phyloP scores from a whole-genome alignment of 2,113 vertebrate genomes.

The Cyanoderma ruficeps region DNA sequence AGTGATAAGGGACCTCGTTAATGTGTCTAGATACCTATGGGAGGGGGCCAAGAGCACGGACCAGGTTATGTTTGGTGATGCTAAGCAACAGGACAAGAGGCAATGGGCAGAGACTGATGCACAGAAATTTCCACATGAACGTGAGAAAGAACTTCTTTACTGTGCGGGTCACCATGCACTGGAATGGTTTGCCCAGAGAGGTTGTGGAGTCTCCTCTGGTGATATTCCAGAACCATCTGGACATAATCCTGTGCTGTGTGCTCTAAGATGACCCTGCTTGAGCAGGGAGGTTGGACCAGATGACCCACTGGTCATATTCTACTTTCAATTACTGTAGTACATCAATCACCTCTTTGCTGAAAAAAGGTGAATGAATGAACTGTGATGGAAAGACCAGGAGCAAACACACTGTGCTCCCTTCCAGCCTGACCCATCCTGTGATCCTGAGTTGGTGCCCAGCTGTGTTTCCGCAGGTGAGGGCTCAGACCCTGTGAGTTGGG shows the following conservation, averaged over 20 bases:
- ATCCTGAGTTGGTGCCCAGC: not conserved
- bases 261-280: not conserved
- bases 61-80: not conserved
- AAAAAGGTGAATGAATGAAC: not conserved
- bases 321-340: not conserved
- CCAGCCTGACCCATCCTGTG: not conserved
- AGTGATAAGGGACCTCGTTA: not conserved
- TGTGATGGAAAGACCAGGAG: not conserved
- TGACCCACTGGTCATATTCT: not conserved
- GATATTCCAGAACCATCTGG: not conserved
- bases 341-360: not conserved
- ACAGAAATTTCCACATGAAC: too few relatives aligned
- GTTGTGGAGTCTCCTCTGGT: not conserved
- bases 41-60: not conserved
- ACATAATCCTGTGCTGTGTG: fast-evolving
- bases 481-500: fast-evolving
- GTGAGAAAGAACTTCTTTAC: not conserved
- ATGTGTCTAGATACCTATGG: fast-evolving
- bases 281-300: not conserved
- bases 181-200: not conserved
- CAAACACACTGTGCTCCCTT: not conserved
- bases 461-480: not conserved
- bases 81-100: too few relatives aligned
- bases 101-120: not conserved
- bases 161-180: not conserved